Evolutionary conservation across 2,888 invertebrate species (phyloP), one percentile per base, ranked within the genome.

Genomic region (Panopea generosa): DNA sequence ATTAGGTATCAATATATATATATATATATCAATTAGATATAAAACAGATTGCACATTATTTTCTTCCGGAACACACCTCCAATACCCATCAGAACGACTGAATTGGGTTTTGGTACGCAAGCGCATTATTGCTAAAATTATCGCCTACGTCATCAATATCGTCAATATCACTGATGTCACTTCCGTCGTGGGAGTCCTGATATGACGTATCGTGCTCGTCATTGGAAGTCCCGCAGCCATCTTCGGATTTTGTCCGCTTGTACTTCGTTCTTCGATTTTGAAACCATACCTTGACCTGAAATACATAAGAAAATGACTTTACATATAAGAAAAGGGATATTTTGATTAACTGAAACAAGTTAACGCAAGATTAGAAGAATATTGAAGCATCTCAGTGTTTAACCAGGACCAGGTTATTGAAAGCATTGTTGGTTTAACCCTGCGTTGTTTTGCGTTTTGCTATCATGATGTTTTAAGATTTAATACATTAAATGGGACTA

Each of bases 211-310:
- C 61, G 22, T 75, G 57, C 18, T 47, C 65, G 22, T 66, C 69
- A 26, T 78, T 68, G 50, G 60, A 65, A 1, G 83, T 63, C 11
- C 73, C 79, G 2, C 83, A 85, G 40, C 80, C 86, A 57, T 86
- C 86, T 61, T 89, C 88, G 2, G 87, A 77, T 68, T 87, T 89
- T 57, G 87, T 87, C 86, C 98, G 94, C 94, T 98, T 98, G 94
- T 98, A 97, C 93, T 98, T 98, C 92, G 98, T 98, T 93, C 98
- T 95, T 88, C 98, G 95, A 92, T 98, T 98, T 94, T 98, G 98
- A 93, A 98, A 98, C 98, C 98, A 98, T 26, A 98, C 98, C 94
- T 98, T 98, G 70, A 98, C 98, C 98, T 98, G 95, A 27, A 95
- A 95, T 89, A 91, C 40, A 52, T 45, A 38, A 50, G 7, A 29